Evolutionary conservation across 2,888 invertebrate genomes (phyloP), one percentile per base, ranked within the genome.

Genomic region (Ophion ellenae): DNA sequence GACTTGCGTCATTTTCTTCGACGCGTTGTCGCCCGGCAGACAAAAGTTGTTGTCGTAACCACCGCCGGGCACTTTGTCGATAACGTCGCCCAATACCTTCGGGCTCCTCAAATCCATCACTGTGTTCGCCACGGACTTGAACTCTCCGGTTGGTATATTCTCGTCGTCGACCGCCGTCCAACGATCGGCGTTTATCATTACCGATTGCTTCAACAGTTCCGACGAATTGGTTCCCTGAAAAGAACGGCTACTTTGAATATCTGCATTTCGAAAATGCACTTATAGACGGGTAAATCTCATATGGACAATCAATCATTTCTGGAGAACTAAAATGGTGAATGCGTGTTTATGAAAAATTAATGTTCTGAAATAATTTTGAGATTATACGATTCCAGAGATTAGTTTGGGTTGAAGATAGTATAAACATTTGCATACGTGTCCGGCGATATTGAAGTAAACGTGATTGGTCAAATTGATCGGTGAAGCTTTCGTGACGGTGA

Each of bases 371-470:
- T 32, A 2, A 4, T 32, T 3, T 32, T 2, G 2, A 4, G 32
- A 32, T 32, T 32, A 32, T 32, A 32, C 32, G 24, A 24, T 24
- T 32, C 4, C 32, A 4, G 32, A 32, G 32, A 32, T 32, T 32
- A 4, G 32, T 32, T 32, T 32, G 32, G 32, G 32, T 32, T 4
- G 32, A 85, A 78, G 61, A 63, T 70, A 14, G 3, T 14, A 20
- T n/a, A n/a, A 14, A 40, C 53, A 71, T 59, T 24, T 78, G 94
- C 95, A 94, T 91, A 97, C 97, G 94, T 98, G 98, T n/a, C 99
- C 99, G 73, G 97, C 98, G 63, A 99, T 95, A 94, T 99, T 99
- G 94, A 99, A 99, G 93, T 97, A 99, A 1, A 97, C 96, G 91
- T 98, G 97, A 93, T 97, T 97, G 70, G 98, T 98, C 81, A 99